Base-by-base conservation (phyloP, 2,797 vertebrate species). In the Falco berigora region DNA sequence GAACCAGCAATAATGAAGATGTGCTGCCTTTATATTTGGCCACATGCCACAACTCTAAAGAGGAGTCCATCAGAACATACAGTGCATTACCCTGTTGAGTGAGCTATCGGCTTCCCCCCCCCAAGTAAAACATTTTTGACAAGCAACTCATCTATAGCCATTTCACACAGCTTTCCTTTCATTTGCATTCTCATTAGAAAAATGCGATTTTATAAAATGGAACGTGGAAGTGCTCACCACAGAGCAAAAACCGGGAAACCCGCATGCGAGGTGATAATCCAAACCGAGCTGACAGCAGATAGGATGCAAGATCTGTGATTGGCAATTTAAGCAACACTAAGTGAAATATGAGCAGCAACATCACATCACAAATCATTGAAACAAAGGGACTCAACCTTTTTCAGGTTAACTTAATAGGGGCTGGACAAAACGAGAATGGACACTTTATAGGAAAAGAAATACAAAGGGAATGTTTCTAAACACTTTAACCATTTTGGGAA, bases 141-240 rank as follows among this genome's bases (percentile, higher is more conserved):
- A 98, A 97, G 95, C 85, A 95, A 94, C 98, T 98, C 98, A 97
- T 99, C 98, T 97, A 98, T 94, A 97, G 98, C 98, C 85, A 94
- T 98, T 98, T 98, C 98, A 98, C 98, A 98, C 98, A 97, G 98
- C 98, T 98, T 98, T 98, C 97, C 98, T 97, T 98, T 98, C 98
- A 98, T 98, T 99, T 98, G 97, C 98, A 98, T 98, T 98, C 98
- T 99, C 98, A 98, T 99, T 99, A 99, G 97, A 97, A 98, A 98
- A 98, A 99, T 97, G 98, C 94, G 95, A 98, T 98, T 98, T 97
- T 97, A 95, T 97, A 97, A 98, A 98, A 97, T 91, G 90, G 96
- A 98, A 98, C 47, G 75, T 97, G 97, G 95, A 97, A 98, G 96
- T 92, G 97, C 95, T 98, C 95, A 77, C 94, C 97, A 96, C 86